Evolutionary conservation across 2,888 invertebrate genomes (phyloP).

Genomic region (Drosophila recens): DNA sequence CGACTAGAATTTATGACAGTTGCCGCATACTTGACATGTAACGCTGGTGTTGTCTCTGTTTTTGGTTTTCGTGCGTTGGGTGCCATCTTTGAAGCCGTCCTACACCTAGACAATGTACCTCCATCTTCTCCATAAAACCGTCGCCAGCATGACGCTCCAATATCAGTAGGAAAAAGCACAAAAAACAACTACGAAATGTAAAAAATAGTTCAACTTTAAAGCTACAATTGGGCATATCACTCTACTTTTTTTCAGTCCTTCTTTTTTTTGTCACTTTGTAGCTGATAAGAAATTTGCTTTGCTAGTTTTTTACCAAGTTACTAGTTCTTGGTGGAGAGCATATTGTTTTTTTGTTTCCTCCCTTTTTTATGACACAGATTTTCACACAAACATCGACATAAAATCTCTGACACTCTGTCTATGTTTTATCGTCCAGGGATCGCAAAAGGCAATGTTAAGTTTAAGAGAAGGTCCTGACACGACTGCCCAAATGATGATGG

Average conservation of each 20-base stretch:
- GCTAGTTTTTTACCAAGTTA: slow-evolving; percentile 69
- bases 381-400: slow-evolving; percentile 71
- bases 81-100: slow-evolving; percentile 35
- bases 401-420: slow-evolving; percentile 64
- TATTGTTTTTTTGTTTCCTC: slow-evolving; percentile 64
- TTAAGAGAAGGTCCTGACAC: slow-evolving; percentile 18
- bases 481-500: background rate
- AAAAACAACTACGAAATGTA: slow-evolving; percentile 8
- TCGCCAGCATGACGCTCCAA: slow-evolving; percentile 69
- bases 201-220: slow-evolving; percentile 58
- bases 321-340: slow-evolving; percentile 47
- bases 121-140: slow-evolving; percentile 49
- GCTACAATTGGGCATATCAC: slow-evolving; percentile 59
- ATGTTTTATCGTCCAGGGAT: slow-evolving; percentile 46
- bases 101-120: slow-evolving; percentile 66
- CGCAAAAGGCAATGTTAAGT: slow-evolving; percentile 35
- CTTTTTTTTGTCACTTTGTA: slow-evolving; percentile 58
- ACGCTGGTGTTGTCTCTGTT: slow-evolving; percentile 5
- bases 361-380: slow-evolving; percentile 67
- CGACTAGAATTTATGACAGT: slow-evolving; percentile 74
- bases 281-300: slow-evolving; percentile 77
- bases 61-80: background rate
- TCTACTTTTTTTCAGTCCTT: slow-evolving; percentile 47
- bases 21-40: slow-evolving; percentile 63
- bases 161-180: slow-evolving; percentile 34